Percentiles rank a stretch among this genome's conserved stretches.
phyloP scores from a whole-genome alignment of 2,113 vertebrate species.

The Fulmarus glacialis region DNA sequence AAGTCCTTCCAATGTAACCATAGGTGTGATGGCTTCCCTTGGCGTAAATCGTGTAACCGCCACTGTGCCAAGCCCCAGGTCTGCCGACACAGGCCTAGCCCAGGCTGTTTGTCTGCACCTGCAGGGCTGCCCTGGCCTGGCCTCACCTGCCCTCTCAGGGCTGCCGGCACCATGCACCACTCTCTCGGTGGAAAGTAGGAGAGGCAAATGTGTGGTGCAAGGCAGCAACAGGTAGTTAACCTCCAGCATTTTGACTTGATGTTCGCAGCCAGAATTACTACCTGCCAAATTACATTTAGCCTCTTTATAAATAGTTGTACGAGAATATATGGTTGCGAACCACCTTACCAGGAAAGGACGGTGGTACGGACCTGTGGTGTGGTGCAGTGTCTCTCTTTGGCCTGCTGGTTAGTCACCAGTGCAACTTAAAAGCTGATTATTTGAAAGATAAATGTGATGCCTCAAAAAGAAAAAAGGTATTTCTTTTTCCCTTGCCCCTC shows the following conservation, averaged over 20 bases:
- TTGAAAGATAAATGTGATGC: neutral
- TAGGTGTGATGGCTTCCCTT: neutral
- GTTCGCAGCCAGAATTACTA: neutral
- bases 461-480: neutral
- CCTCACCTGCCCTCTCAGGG: neutral
- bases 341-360: neutral
- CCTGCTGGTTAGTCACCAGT: neutral
- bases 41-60: accelerated
- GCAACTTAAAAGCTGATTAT: neutral
- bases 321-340: neutral
- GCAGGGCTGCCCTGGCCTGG: no score
- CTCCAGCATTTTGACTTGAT: neutral
- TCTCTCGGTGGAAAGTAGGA: neutral
- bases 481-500: neutral
- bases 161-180: accelerated
- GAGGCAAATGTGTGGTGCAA: accelerated
- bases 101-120: accelerated
- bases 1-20: neutral
- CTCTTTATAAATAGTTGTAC: neutral
- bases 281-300: neutral
- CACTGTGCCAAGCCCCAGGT: accelerated
- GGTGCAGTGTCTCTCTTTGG: neutral
- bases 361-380: accelerated
- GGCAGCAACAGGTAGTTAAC: neutral
- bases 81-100: neutral